Conservation (phyloP, 2,797 vertebrate species). For the Enteromius argenteus region DNA sequence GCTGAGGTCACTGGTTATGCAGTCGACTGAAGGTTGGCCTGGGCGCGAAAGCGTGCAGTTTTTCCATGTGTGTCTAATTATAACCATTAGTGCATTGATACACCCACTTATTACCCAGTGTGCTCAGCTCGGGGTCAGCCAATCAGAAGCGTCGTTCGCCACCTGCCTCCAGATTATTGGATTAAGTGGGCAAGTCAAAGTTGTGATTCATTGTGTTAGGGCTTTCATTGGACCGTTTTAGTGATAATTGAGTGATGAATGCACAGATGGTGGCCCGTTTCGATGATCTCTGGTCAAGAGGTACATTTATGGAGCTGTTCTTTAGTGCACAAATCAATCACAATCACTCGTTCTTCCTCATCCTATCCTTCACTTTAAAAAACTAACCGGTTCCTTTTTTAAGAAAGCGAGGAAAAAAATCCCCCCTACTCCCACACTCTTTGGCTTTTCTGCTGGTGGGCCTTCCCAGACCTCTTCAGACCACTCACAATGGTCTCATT, state of each 20-base stretch:
- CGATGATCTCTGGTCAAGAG: slow-evolving; percentile 53
- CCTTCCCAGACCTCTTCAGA: slow-evolving; percentile 48
- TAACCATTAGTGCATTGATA: slow-evolving; percentile 61
- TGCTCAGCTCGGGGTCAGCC: slow-evolving; percentile 52
- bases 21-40: slow-evolving; percentile 50
- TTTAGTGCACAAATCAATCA: slow-evolving; percentile 38
- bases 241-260: slow-evolving; percentile 79
- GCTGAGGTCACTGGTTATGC: slow-evolving; percentile 52
- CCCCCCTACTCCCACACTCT: not conserved
- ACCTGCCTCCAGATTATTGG: slow-evolving; percentile 62
- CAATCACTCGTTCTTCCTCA: slow-evolving; percentile 23
- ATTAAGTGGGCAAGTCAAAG: slow-evolving; percentile 61
- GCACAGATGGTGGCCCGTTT: slow-evolving; percentile 72
- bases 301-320: slow-evolving; percentile 39
- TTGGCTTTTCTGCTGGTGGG: slow-evolving; percentile 21
- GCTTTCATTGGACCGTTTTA: slow-evolving; percentile 74
- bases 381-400: slow-evolving; percentile 1
- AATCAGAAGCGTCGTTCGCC: slow-evolving; percentile 52
- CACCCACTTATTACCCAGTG: slow-evolving; percentile 48
- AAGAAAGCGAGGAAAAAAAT: not conserved
- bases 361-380: slow-evolving; percentile 10
- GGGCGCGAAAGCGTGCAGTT: slow-evolving; percentile 24
- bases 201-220: slow-evolving; percentile 65
- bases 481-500: slow-evolving; percentile 30
- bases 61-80: slow-evolving; percentile 64